A percentile compares a stretch with the other conserved stretches of the same genome.
These are phyloP conservation scores for Lophura nycthemera DNA, from an alignment of 2,113 vertebrate species.

Conservation along the genomic window DNA sequence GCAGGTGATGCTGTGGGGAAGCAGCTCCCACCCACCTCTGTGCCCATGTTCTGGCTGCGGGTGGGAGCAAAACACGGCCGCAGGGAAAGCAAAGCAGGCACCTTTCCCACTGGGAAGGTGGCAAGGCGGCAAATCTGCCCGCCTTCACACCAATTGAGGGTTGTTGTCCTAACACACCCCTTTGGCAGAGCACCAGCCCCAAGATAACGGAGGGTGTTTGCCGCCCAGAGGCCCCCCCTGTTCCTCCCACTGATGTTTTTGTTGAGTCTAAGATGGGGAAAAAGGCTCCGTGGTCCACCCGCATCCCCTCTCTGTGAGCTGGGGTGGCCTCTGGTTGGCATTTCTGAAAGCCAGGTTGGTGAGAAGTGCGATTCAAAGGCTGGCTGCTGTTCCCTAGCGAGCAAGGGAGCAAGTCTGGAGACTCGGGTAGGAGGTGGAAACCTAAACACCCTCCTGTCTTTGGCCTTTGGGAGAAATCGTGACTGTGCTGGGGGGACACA, in stretches of 20 bases:
- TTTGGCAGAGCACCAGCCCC: neutral
- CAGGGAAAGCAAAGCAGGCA: neutral
- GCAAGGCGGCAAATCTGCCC: neutral
- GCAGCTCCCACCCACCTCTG: neutral
- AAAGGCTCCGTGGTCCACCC: neutral
- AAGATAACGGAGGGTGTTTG: conserved; percentile 20
- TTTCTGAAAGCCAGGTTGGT: neutral
- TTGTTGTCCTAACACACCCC: neutral
- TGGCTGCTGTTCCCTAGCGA: neutral
- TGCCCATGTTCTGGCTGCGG: neutral
- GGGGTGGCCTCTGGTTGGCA: neutral
- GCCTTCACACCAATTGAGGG: neutral
- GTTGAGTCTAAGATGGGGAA: neutral
- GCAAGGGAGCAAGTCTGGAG: neutral
- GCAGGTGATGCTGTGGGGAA: accelerated
- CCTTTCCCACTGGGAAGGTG: neutral
- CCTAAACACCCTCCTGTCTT: neutral
- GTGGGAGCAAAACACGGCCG: neutral
- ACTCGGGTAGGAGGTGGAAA: neutral
- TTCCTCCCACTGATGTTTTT: conserved; percentile 2
- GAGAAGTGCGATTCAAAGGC: neutral
- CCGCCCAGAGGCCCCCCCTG: neutral
- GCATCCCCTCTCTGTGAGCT: neutral
- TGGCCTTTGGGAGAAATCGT: neutral
- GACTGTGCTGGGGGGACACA: neutral